Percentiles rank a stretch among this genome's conserved stretches.
Evolutionary conservation across 2,888 invertebrate species (phyloP).

Genomic region (Hirtodrosophila histrioides): DNA sequence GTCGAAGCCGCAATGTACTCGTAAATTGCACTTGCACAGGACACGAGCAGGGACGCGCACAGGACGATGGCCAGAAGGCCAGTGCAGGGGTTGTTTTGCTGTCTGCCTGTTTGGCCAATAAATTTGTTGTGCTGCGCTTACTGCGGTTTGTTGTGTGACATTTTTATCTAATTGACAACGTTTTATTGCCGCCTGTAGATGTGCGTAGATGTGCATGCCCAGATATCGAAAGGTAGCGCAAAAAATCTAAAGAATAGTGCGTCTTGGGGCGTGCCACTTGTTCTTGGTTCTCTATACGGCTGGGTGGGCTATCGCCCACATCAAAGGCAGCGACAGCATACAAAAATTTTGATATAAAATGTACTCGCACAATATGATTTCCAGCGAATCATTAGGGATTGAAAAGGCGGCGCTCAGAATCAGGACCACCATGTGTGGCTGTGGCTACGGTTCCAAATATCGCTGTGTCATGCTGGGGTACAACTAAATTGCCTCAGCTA

Average conservation of each 20-base stretch:
- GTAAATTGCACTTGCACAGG: conserved; percentile 69
- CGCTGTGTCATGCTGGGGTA: conserved; percentile 58
- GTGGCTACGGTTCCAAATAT: conserved; percentile 8
- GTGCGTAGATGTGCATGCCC: conserved; percentile 9
- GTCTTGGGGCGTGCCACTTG: conserved; percentile 75
- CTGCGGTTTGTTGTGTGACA: conserved; percentile 83
- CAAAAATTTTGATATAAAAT: conserved; percentile 26
- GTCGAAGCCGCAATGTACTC: conserved; percentile 53
- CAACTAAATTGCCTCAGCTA: conserved; percentile 60
- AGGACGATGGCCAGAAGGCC: background rate
- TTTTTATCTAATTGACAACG: conserved; percentile 83
- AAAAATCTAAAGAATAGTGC: conserved; percentile 31
- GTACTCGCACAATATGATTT: conserved; percentile 48
- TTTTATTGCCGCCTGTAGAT: conserved; percentile 63
- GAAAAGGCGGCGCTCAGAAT: conserved; percentile 32
- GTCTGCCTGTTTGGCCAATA: conserved; percentile 64
- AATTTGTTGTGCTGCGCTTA: conserved; percentile 62
- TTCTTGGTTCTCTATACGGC: background rate
- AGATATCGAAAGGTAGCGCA: conserved; percentile 42
- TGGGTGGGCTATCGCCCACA: conserved; percentile 34
- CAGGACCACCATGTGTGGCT: conserved; percentile 54
- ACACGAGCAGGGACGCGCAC: conserved; percentile 7
- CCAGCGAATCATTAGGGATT: conserved; percentile 64
- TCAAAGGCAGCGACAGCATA: conserved; percentile 55
- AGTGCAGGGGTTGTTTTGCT: conserved; percentile 27